phyloP scores from a whole-genome alignment of 2,113 vertebrate genomes.

The Ginglymostoma cirratum region DNA sequence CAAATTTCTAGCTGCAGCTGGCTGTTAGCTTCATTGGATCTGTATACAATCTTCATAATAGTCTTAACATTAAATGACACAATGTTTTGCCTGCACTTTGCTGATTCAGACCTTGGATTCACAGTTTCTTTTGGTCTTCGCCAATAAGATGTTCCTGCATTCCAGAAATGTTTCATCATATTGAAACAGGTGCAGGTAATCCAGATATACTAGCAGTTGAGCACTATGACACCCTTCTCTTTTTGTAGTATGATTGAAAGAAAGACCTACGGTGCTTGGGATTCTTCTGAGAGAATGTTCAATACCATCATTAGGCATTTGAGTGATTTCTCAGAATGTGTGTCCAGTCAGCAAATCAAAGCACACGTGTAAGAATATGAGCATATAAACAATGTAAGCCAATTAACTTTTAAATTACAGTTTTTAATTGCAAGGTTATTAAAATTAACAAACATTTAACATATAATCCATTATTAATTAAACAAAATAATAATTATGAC shows the following conservation, averaged over 20 bases:
- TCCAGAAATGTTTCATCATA: neutral
- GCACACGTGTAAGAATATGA: neutral
- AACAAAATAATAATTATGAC: neutral
- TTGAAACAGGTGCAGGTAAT: neutral
- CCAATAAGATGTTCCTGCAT: neutral
- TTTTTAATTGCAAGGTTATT: neutral
- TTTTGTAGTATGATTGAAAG: neutral
- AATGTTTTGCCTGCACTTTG: neutral
- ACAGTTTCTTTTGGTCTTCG: neutral
- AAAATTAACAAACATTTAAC: neutral
- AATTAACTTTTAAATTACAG: neutral
- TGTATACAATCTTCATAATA: neutral
- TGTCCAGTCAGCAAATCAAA: neutral
- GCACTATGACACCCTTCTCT: neutral
- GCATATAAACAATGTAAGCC: neutral
- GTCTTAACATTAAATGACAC: neutral
- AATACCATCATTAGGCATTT: no score
- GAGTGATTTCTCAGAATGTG: neutral
- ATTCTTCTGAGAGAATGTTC: no score
- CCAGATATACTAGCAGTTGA: neutral
- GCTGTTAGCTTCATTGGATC: neutral
- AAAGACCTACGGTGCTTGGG: neutral
- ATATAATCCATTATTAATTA: neutral
- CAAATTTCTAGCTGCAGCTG: no score
- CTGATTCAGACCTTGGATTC: neutral